Evolutionary conservation across 2,113 vertebrate species (phyloP), one percentile per base, ranked within the genome.

Genomic region (Paralichthys olivaceus): DNA sequence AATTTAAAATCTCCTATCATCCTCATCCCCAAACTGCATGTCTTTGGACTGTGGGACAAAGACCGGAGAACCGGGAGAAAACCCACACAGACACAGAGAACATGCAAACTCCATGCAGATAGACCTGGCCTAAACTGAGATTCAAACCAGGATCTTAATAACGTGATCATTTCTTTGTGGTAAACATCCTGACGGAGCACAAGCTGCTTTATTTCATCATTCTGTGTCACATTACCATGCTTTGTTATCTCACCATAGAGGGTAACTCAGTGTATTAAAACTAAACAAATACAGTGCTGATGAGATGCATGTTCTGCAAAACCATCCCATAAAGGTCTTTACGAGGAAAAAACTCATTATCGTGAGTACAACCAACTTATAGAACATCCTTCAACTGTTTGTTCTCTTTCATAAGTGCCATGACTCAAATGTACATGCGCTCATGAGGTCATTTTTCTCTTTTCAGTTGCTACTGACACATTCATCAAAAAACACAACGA

Each of bases 381-480:
- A 8, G 34, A 58, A 47, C 53, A 58, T n/a, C 55, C 25, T 29
- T 23, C 19, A 26, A 13, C 0, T 61, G 77, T 79, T 85, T 84
- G 69, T 60, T 56, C 53, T 81, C 58, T 55, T 54, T 75, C 53
- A 53, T 26, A 26, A 32, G 11, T 9, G 37, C 28, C 3, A 2
- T 11, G 61, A 0, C 22, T 8, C 70, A 37, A n/a, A 59, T 60
- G 69, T 19, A 40, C 62, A 7, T 1, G n/a, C 11, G 0, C 9
- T 45, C 2, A 14, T 58, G 65, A 49, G 54, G 3, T 69, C 14
- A 60, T 65, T 59, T 40, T 69, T 72, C 22, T 70, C 53, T 78
- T 80, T 87, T 25, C 67, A 69, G 40, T 69, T 82, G 87, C 81
- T 76, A 29, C 54, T 2, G n/a, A 79, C 45, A 68, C 69, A 79